Evolutionary conservation across 1,140 invertebrate genomes (phyloP), one percentile per base, ranked within the genome.

Genomic region (Habropoda laboriosa): DNA sequence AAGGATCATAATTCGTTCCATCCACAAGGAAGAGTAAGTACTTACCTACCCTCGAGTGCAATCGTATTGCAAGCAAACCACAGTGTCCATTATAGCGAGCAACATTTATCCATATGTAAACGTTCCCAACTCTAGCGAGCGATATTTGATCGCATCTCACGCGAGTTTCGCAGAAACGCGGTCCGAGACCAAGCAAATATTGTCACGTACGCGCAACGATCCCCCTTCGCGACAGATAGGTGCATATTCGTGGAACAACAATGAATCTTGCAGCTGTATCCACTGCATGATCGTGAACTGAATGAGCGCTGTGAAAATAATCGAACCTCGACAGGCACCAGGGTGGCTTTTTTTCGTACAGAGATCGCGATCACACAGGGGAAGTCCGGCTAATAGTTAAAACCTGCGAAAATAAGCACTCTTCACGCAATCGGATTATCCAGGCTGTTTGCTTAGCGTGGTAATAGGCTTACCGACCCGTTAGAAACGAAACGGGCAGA

Each of bases 321-420:
- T 68, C 45, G 32, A 18, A 32, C 27, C 74, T 61, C 12, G 21
- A 4, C 57, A 3, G 6, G 27, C 35, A 18, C 24, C 13, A 12
- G 30, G 68, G 71, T 51, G 57, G 8, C n/a, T 72, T 64, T 32
- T 45, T 51, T 18, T 18, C 8, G 18, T 3, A 3, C 0, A 8
- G 6, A 6, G 45, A 30, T 38, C 24, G 30, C 42, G 42, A 61
- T 35, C 42, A 27, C 47, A 21, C 32, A 49, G 38, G 35, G 55
- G 42, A 57, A 51, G n/a, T n/a, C 49, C 49, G 49, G 40, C 49
- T 89, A 89, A 89, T 89, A 66, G 86, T 42, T 83, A 82, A 89
- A 88, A 89, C 88, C 88, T 88, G 88, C 88, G 86, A 86, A 86
- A 87, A 79, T 87, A 86, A 87, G 87, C 72, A 64, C 81, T 73